A percentile compares a stretch with the other conserved stretches of the same genome.
phyloP scores from a whole-genome alignment of 2,888 invertebrate genomes.

The Tanypteryx hageni region DNA sequence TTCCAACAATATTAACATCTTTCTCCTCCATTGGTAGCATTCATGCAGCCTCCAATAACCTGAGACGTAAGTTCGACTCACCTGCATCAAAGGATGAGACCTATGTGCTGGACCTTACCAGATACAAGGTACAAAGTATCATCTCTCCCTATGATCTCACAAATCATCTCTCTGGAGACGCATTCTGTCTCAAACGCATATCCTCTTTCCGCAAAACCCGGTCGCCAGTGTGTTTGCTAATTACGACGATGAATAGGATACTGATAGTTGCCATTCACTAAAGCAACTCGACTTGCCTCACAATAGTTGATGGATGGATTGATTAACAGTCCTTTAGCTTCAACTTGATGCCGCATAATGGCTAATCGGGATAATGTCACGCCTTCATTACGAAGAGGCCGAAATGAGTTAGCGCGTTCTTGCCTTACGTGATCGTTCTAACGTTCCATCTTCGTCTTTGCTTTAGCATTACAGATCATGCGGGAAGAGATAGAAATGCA shows the following conservation, averaged over 20 bases:
- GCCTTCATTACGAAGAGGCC: not conserved
- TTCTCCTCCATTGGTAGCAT: too few species aligned
- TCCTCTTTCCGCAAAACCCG: not conserved
- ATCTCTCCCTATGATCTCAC: not conserved
- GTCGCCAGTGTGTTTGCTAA: not conserved
- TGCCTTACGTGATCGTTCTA: not conserved
- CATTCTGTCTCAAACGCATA: not conserved
- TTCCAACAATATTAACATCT: too few species aligned
- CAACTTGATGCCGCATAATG: not conserved
- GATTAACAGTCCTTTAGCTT: not conserved
- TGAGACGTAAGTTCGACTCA: too few species aligned
- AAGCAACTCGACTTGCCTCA: not conserved
- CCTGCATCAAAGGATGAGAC: too few species aligned
- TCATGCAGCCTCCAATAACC: too few species aligned
- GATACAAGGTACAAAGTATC: not conserved
- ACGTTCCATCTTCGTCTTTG: too few species aligned
- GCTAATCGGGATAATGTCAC: not conserved
- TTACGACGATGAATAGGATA: conserved; percentile 26
- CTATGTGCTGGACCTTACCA: not conserved
- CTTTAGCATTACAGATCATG: too few species aligned
- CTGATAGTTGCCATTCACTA: not conserved
- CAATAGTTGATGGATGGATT: conserved; percentile 37
- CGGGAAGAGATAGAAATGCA: too few species aligned
- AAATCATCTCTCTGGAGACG: not conserved
- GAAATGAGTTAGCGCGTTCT: not conserved